A percentile compares a stretch with the other conserved stretches of the same genome.
phyloP scores from a whole-genome alignment of 2,113 vertebrate genomes.

The Callorhinus ursinus region DNA sequence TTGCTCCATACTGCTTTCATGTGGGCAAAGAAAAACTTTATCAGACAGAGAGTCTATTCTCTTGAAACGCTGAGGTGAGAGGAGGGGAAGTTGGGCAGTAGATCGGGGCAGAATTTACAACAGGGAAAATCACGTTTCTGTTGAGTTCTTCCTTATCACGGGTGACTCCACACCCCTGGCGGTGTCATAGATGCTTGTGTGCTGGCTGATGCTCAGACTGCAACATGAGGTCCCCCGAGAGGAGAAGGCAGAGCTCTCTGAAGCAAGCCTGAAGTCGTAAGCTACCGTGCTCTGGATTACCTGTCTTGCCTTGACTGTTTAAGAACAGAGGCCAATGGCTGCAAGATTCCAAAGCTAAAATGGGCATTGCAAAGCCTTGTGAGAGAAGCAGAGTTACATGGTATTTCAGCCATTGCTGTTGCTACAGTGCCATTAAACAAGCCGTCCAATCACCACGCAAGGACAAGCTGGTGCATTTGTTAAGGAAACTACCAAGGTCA shows the following conservation, averaged over 20 bases:
- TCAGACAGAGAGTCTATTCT: constrained; percentile 45
- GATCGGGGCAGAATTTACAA: constrained; percentile 40
- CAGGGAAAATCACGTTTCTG: constrained; percentile 28
- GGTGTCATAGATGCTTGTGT: too few species aligned
- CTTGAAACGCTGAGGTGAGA: neutral
- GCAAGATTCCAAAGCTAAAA: neutral
- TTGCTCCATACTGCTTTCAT: constrained; percentile 52
- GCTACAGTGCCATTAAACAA: neutral
- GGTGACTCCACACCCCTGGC: neutral
- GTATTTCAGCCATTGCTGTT: neutral
- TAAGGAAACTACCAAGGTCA: neutral
- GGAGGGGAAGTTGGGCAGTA: constrained; percentile 45
- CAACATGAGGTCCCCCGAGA: neutral
- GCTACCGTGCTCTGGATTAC: neutral
- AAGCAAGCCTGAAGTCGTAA: neutral
- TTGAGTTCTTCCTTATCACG: neutral
- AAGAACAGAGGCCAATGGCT: neutral
- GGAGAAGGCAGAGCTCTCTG: neutral
- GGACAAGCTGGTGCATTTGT: neutral
- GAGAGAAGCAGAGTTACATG: neutral
- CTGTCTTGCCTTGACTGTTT: neutral
- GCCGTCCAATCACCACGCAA: neutral
- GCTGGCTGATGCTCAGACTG: neutral
- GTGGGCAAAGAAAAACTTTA: constrained; percentile 65
- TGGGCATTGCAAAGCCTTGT: neutral